Conservation (phyloP, 2,113 vertebrate genomes). For the Hystrix cristata region DNA sequence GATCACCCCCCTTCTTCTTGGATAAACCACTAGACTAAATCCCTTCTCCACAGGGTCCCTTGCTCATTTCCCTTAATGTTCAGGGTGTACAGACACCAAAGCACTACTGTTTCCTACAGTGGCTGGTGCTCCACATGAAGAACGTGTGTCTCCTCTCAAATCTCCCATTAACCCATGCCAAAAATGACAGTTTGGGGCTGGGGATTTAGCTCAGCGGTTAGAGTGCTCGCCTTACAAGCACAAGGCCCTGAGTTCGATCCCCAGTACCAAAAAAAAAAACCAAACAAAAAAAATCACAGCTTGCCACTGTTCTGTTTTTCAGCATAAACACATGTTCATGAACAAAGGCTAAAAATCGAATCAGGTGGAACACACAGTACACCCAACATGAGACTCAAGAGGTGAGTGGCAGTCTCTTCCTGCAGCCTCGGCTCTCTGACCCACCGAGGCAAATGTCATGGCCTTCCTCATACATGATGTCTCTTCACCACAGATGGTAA, state of each 20-base stretch:
- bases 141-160: not conserved
- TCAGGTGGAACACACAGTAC: not conserved
- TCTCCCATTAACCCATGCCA: not conserved
- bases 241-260: too few relatives aligned
- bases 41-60: too few relatives aligned
- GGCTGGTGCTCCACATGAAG: not conserved
- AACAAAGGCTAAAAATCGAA: not conserved
- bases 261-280: too few relatives aligned
- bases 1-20: not conserved
- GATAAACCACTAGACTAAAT: not conserved
- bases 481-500: not conserved
- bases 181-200: not conserved
- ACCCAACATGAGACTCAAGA: not conserved
- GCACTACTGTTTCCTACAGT: not conserved
- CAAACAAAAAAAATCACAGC: not conserved
- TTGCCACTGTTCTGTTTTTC: not conserved
- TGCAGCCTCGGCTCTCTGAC: not conserved
- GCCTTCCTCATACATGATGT: not conserved
- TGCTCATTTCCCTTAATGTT: not conserved
- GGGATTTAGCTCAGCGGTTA: too few relatives aligned
- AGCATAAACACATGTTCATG: not conserved
- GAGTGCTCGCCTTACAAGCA: too few relatives aligned
- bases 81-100: fast-evolving
- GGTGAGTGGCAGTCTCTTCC: not conserved
- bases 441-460: fast-evolving